Percentiles rank a stretch among this genome's conserved stretches.
Evolutionary conservation across 2,888 invertebrate genomes (phyloP).

Genomic region (Achlya flavicornis): DNA sequence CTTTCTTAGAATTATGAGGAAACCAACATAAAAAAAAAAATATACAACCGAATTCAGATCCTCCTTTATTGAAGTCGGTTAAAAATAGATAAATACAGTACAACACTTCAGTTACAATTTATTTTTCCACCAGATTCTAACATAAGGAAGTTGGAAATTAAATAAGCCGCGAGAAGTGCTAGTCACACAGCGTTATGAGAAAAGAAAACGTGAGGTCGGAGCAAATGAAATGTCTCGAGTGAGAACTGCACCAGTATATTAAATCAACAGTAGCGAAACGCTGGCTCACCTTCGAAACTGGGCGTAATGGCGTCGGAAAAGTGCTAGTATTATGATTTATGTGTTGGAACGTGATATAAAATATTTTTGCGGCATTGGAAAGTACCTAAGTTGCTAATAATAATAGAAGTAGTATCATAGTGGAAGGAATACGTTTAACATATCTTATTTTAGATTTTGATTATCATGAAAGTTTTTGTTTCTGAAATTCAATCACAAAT

Average conservation of each 20-base stretch:
- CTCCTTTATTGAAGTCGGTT: too few species aligned
- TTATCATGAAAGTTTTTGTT: too few species aligned
- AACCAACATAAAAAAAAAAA: too few species aligned
- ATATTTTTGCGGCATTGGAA: neutral
- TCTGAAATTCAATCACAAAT: too few species aligned
- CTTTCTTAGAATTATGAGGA: too few species aligned
- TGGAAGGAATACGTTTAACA: too few species aligned
- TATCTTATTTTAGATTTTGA: too few species aligned
- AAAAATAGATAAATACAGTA: too few species aligned
- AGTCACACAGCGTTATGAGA: conserved; percentile 28
- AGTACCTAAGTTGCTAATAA: neutral
- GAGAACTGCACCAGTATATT: conserved; percentile 18
- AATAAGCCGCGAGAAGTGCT: conserved; percentile 26
- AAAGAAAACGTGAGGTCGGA: conserved; percentile 45
- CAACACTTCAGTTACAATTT: neutral
- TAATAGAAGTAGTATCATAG: neutral
- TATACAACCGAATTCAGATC: too few species aligned
- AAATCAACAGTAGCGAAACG: conserved; percentile 3
- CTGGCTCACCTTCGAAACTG: neutral
- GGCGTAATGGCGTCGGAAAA: neutral
- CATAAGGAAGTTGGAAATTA: conserved; percentile 23
- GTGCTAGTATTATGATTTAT: neutral
- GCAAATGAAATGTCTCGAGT: conserved; percentile 44
- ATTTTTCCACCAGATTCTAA: neutral
- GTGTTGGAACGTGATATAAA: neutral